Evolutionary conservation across 64 coral and sea anemone genomes (phyloP).

Genomic region (Platygyra sinensis): DNA sequence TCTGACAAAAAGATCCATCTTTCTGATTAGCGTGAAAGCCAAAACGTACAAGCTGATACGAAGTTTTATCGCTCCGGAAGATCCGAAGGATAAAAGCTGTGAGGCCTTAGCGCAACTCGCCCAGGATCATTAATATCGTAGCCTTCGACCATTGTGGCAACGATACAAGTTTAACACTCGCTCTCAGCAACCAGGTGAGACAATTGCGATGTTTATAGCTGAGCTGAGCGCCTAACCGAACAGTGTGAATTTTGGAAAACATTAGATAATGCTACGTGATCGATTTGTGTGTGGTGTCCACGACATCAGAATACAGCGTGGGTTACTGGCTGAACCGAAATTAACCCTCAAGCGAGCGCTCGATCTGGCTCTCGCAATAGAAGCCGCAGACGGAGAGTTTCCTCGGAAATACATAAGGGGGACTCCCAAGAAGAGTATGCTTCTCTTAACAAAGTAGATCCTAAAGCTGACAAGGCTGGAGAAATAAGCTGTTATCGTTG

Average conservation of each 20-base stretch:
- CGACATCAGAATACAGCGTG: slow-evolving; percentile 18
- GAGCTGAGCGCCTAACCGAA: slow-evolving; percentile 28
- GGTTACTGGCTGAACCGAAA: slow-evolving; percentile 36
- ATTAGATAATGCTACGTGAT: slow-evolving; percentile 28
- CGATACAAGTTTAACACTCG: neutral
- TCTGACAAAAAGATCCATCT: slow-evolving; percentile 5
- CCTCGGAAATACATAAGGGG: slow-evolving; percentile 13
- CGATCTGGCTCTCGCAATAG: slow-evolving; percentile 40
- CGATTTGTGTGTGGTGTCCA: slow-evolving; percentile 1
- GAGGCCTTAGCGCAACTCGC: slow-evolving; percentile 1
- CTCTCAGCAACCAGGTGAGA: slow-evolving; percentile 24
- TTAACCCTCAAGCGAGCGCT: slow-evolving; percentile 38
- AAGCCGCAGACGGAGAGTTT: slow-evolving; percentile 30
- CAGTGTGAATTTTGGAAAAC: slow-evolving; percentile 24
- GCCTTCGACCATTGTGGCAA: neutral
- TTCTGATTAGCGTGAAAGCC: slow-evolving; percentile 17
- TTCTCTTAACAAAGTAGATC: neutral
- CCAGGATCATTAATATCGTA: slow-evolving; percentile 39
- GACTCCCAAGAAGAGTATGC: neutral
- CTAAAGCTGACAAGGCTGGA: neutral
- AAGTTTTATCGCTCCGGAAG: slow-evolving; percentile 27
- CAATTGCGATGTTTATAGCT: too few species aligned
- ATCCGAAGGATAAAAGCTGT: slow-evolving; percentile 31
- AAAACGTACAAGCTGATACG: slow-evolving; percentile 29
- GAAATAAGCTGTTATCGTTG: slow-evolving; percentile 27